These are phyloP conservation scores for Vultur gryphus DNA, from an alignment of 2,797 vertebrate genomes.

Conservation along the genomic window DNA sequence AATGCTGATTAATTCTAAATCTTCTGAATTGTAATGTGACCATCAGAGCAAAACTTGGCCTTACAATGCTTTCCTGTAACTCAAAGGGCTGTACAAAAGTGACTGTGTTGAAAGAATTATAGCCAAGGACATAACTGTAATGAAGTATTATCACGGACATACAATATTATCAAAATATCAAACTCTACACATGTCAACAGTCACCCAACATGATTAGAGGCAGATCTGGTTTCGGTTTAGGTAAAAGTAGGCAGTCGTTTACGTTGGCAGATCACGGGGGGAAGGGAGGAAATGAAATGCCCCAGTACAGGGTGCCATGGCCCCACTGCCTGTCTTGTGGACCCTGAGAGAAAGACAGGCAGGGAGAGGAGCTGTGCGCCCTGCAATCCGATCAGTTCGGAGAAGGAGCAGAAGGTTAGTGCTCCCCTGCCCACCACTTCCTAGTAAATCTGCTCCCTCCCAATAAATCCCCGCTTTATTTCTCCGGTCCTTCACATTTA, in stretches of 20 bases:
- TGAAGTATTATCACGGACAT: conserved; percentile 36
- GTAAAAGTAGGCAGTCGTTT: conserved; percentile 19
- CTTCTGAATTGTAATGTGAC: neutral
- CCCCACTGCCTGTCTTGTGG: neutral
- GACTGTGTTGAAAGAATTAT: conserved; percentile 50
- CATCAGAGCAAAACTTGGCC: neutral
- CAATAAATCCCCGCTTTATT: neutral
- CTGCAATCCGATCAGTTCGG: fast-evolving
- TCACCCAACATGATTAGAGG: neutral
- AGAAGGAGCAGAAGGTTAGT: neutral
- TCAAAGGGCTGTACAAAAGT: neutral
- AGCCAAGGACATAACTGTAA: conserved; percentile 35
- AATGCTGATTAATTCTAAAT: conserved; percentile 9
- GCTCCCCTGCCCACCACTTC: neutral
- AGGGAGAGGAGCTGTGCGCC: neutral
- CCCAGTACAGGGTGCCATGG: neutral
- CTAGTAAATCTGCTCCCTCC: conserved; percentile 28
- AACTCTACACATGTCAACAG: conserved; percentile 33
- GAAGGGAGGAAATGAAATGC: conserved; percentile 20
- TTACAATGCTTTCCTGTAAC: neutral
- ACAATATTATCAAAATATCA: conserved; percentile 53
- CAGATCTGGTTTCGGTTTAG: conserved; percentile 14
- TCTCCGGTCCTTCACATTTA: neutral
- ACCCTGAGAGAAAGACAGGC: neutral
- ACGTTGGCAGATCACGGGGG: neutral